Evolutionary conservation across 2,113 vertebrate species (phyloP), one percentile per base, ranked within the genome.

Genomic region (Glaucomys volans): DNA sequence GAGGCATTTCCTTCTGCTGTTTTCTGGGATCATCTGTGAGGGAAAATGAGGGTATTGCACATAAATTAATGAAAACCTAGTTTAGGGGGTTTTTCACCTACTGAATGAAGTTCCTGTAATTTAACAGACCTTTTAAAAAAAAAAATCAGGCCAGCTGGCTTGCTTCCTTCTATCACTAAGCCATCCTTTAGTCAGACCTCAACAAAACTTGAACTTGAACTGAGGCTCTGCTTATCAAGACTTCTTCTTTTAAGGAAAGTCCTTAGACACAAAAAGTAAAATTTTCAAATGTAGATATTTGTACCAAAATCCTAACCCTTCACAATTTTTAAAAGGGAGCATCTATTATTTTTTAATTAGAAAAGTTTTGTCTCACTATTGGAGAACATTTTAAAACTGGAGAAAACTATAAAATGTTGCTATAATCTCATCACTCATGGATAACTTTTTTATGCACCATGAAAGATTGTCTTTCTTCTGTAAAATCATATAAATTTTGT

Each of bases 161-260:
- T 62, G 9, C 52, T 62, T 64, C 74, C 42, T 69, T n/a, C 30
- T 13, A 77, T 88, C 40, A 32, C 26, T 12, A 44, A 75, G 24
- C 5, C 59, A 50, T 90, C 44, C 16, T 67, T n/a, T 62, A 47
- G 52, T 57, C 87, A 77, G 47, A 74, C n/a, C 22, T 91, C 54
- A 80, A 24, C 72, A 50, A 59, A 57, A 90, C 62, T 84, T 8
- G 37, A n/a, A 71, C 62, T 84, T 8, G 50, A 32, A 71, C 57
- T 47, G 13, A 20, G 75, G n/a, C 40, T 42, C 32, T 85, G 35
- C 2, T 50, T 59, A 28, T 50, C n/a, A 35, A 35, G 40, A 6
- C 30, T 75, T 76, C 57, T 95, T 72, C 37, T 96, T 92, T 91
- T 71, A 95, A 92, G 69, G 14, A 77, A 96, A 79, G n/a, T 18